Base-by-base conservation (phyloP, 2,888 invertebrate species). In the Copidosoma aretas region DNA sequence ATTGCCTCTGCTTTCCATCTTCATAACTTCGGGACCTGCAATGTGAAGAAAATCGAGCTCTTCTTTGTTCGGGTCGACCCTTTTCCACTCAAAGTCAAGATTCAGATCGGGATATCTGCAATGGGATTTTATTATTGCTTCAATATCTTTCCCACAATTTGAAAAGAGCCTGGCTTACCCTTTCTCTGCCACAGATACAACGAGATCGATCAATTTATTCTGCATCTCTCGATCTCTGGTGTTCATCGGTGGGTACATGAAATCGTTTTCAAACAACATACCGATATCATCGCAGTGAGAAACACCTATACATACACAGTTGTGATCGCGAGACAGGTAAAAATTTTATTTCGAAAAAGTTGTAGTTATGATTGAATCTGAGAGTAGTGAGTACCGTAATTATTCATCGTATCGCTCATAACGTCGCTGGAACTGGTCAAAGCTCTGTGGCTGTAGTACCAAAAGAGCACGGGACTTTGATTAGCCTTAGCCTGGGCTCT, bases 361-460 rank as follows among this genome's bases (percentile, higher is more conserved):
- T 53, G 21, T 15, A 22, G n/a, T 32, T 24, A 15, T 24, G 43
- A 15, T 53, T 53, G 14, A 22, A 24, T 32, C n/a, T 12, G 43
- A 54, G 15, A 8, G 14, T 15, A 10, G 39, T 17, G 1, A 64
- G 25, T 79, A 90, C 90, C 90, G 73, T 87, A 88, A 75, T 89
- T 84, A 5, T 86, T 84, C 0, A 82, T 81, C 1, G 49, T 39
- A 1, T 58, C 1, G 39, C 39, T 58, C 2, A n/a, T 19, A 0
- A 19, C 0, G 12, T 64, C 51, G 19, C 64, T 64, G 1, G 1
- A 0, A 39, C 66, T 60, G 1, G 19, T 59, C 17, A 49, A 25
- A 32, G 88, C 88, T 60, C 88, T 86, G 82, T 87, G 89, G 1
- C 86, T 82, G 79, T 89, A 92, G 15, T 87, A 84, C 78, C 90